Evolutionary conservation across 2,888 invertebrate genomes (phyloP), one percentile per base, ranked within the genome.

Genomic region (Thereva nobilitata): DNA sequence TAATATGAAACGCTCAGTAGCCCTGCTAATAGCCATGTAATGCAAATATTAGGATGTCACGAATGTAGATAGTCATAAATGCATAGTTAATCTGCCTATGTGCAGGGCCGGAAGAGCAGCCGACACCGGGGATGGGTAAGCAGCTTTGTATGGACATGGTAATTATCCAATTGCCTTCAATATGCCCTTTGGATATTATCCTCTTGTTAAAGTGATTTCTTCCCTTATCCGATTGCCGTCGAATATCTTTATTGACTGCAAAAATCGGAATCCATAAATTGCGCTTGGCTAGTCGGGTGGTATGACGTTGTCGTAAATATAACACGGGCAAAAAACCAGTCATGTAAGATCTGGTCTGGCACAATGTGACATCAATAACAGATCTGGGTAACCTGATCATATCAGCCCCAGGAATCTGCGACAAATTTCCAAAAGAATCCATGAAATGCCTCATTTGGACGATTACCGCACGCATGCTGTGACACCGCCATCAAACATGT

Each of bases 31-130:
- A 67, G 67, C 54, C 55, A 12, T 69, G 67, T 69, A 69, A 69
- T 67, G 69, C 65, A 69, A 69, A 69, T 67, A 69, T 69, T 61
- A 69, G 67, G 67, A 69, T 65, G 67, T 69, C 64, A 67, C 37
- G 59, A 69, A 67, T 67, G 67, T 55, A 54, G 53, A 49, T 67
- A 67, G 61, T 67, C 55, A 52, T 64, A 47, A n/a, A 23, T 59
- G 49, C 45, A 9, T 35, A 12, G 12, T 12, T 59, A 59, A 59
- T 59, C 59, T 37, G 50, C n/a, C 12, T 5, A 2, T 9, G n/a
- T n/a, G n/a, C n/a, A n/a, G n/a, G n/a, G n/a, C n/a, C n/a, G n/a
- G n/a, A n/a, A n/a, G n/a, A n/a, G n/a, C n/a, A n/a, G n/a, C n/a
- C n/a, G n/a, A n/a, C n/a, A n/a, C 12, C 52, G 63, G 35, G 52